These are phyloP conservation scores for Magallana ariakensis DNA, from an alignment of 1,140 invertebrate species.

Conservation along the genomic window DNA sequence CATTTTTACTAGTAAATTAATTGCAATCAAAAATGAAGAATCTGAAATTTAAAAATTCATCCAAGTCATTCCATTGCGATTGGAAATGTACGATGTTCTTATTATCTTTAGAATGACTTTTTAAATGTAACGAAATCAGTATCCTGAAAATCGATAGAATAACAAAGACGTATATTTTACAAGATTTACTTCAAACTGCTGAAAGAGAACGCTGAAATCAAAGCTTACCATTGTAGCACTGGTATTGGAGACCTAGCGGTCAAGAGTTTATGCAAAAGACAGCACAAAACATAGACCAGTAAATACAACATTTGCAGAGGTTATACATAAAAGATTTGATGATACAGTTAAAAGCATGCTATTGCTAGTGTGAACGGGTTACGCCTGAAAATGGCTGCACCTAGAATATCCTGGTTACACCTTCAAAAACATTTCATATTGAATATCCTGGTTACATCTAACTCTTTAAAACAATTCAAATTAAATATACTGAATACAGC, in stretches of 20 bases:
- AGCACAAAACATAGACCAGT: constrained; percentile 22
- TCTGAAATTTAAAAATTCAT: too few species aligned
- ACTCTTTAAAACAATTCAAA: background rate
- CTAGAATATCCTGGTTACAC: background rate
- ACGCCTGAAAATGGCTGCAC: constrained; percentile 3
- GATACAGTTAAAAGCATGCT: constrained; percentile 35
- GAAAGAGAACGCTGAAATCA: constrained; percentile 25
- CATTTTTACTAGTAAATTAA: too few species aligned
- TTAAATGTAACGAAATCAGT: too few species aligned
- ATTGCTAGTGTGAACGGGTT: constrained; percentile 8
- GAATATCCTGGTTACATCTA: background rate
- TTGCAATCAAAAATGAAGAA: too few species aligned
- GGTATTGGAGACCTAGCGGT: background rate
- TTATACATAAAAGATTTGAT: constrained; percentile 12
- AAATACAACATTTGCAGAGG: constrained; percentile 28
- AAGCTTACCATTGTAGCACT: constrained; percentile 7
- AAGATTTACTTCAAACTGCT: constrained; percentile 32
- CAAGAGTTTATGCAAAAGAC: constrained; percentile 3
- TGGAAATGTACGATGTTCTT: too few species aligned
- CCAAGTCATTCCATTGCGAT: too few species aligned
- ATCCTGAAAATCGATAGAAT: background rate
- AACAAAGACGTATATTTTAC: constrained; percentile 7
- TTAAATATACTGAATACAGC: background rate
- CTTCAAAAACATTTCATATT: background rate
- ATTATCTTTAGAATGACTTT: too few species aligned